Base-by-base conservation (phyloP, 2,888 invertebrate species). In the Latheticus oryzae region DNA sequence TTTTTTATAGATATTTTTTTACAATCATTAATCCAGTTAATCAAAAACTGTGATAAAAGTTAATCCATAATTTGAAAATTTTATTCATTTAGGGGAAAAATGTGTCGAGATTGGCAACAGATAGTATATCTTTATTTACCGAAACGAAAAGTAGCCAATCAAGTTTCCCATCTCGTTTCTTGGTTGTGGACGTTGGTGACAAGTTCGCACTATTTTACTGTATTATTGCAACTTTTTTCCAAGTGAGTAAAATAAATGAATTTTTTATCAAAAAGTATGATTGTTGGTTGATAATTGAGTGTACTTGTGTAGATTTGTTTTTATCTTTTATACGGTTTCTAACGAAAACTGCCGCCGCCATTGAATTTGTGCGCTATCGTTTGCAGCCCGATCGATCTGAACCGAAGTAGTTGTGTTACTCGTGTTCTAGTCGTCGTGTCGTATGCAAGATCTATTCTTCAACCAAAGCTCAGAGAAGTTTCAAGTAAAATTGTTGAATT, bases 381-480 rank as follows among this genome's bases (percentile, higher is more conserved):
- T 15, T 24, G 28, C 70, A 73, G 73, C 73, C 74, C 74, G 66
- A n/a, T n/a, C n/a, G n/a, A n/a, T n/a, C n/a, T n/a, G n/a, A n/a
- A n/a, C n/a, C n/a, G n/a, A n/a, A 61, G 68, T 66, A 64, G 76
- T 78, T 77, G 76, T 76, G 76, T 69, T 66, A 64, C 75, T 78
- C 77, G 76, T 76, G 76, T 69, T 77, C 75, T 78, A 76, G 77
- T 78, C 77, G 69, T 73, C 69, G 70, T 70, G 64, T 68, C 68
- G 69, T 61, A 55, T 64, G 67, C 61, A 68, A 64, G 69, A 23
- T 69, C 69, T 66, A 65, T 60, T 67, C 57, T 58, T 65, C 65
- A 65, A 70, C 71, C 69, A 70, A 71, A 69, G 69, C 73, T 72
- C 71, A 68, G 65, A 70, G 67, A 68, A 67, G 72, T 65, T 62